phyloP scores from a whole-genome alignment of 2,113 vertebrate species.

The Bubo bubo region DNA sequence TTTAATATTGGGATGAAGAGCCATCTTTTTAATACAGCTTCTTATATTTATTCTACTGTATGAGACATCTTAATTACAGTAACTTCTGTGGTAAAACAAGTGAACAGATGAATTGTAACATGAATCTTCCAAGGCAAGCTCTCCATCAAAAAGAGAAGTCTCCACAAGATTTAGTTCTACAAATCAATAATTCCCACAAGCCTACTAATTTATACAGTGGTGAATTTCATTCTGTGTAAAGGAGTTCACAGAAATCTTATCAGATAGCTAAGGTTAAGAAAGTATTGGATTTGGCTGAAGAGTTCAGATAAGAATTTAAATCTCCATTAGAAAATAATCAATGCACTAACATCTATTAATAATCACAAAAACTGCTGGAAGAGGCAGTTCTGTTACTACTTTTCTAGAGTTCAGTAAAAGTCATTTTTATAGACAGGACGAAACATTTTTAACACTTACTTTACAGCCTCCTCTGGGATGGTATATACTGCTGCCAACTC shows the following conservation, averaged over 20 bases:
- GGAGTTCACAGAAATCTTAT: neutral
- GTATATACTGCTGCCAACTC: slow-evolving; percentile 24
- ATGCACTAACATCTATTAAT: neutral
- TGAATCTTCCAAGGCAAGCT: neutral
- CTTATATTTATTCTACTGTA: neutral
- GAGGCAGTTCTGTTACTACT: neutral
- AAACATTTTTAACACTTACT: slow-evolving; percentile 41
- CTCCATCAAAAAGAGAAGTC: neutral
- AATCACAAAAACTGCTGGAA: slow-evolving; percentile 4
- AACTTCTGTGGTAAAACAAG: neutral
- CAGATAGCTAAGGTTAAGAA: neutral
- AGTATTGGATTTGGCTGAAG: neutral
- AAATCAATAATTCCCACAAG: neutral
- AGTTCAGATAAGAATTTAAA: neutral
- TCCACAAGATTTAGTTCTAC: neutral
- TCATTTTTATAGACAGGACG: slow-evolving; percentile 39
- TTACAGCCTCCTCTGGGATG: slow-evolving; percentile 52
- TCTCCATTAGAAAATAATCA: neutral
- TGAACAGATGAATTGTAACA: neutral
- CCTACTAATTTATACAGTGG: neutral
- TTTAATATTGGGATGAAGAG: neutral
- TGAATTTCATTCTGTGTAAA: neutral
- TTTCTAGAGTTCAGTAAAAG: slow-evolving; percentile 12
- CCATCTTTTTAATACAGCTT: neutral
- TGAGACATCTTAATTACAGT: neutral